Conservation (phyloP, 2,797 vertebrate genomes). For the Girardinus metallicus region DNA sequence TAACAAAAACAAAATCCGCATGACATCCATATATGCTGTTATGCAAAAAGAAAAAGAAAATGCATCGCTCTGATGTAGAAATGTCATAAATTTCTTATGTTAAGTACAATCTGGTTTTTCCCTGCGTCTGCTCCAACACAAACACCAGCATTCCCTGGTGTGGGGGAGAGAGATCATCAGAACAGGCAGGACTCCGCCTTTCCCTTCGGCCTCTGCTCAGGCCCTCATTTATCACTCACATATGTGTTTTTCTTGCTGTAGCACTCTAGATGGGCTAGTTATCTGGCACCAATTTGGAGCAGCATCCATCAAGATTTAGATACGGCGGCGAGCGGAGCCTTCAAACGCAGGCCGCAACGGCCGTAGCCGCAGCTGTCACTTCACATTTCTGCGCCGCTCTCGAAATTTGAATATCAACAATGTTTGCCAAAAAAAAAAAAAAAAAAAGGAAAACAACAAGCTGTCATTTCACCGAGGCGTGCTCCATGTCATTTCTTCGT, state of each 20-base stretch:
- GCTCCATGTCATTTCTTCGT: constrained; percentile 23
- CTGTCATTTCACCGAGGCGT: constrained; percentile 49
- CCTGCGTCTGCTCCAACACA: constrained; percentile 51
- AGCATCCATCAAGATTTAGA: constrained; percentile 50
- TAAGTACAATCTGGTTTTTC: constrained; percentile 57
- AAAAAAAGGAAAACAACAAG: neutral
- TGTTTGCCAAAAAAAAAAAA: constrained; percentile 33
- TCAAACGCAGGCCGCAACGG: constrained; percentile 8
- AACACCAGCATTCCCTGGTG: constrained; percentile 65
- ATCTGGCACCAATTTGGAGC: constrained; percentile 55
- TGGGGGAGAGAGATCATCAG: constrained; percentile 43
- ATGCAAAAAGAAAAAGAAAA: neutral
- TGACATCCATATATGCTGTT: neutral
- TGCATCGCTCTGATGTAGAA: constrained; percentile 35
- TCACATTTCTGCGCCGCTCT: constrained; percentile 37
- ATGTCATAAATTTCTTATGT: constrained; percentile 51
- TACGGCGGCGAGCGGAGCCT: constrained; percentile 23
- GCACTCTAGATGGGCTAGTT: constrained; percentile 47
- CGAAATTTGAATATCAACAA: constrained; percentile 45
- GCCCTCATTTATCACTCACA: constrained; percentile 68
- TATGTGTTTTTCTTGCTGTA: constrained; percentile 53
- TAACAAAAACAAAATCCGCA: neutral
- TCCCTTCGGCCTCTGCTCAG: constrained; percentile 69
- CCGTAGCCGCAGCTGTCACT: constrained; percentile 47
- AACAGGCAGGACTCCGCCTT: constrained; percentile 54